phyloP scores from a whole-genome alignment of 2,113 vertebrate genomes.

The Saccopteryx leptura region DNA sequence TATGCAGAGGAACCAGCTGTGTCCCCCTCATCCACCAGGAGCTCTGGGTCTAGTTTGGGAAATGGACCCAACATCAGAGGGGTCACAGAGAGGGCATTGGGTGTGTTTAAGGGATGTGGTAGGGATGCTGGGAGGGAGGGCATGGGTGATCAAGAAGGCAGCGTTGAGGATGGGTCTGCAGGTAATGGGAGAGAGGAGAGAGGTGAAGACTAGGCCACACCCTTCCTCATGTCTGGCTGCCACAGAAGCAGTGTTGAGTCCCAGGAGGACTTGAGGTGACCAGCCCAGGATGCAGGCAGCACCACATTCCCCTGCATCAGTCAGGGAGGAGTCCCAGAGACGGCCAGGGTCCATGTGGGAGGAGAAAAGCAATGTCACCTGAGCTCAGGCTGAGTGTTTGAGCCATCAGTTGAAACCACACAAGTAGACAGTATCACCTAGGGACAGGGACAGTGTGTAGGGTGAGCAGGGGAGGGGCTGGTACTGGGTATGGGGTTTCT shows the following conservation, averaged over 20 bases:
- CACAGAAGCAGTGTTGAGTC: not conserved
- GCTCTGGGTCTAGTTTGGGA: not conserved
- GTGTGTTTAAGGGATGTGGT: accelerated
- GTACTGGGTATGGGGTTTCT: not conserved
- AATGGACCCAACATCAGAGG: accelerated
- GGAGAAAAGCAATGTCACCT: not conserved
- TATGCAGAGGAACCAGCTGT: not conserved
- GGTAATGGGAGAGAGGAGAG: not conserved
- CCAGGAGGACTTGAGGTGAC: not conserved
- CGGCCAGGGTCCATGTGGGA: not conserved
- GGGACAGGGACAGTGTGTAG: not conserved
- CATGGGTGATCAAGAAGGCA: not conserved
- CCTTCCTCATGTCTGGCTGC: not conserved
- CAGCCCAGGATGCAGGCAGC: not conserved
- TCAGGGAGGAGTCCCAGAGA: not conserved
- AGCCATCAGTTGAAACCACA: not conserved
- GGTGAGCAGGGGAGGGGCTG: not conserved
- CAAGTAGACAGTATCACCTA: not conserved
- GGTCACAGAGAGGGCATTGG: accelerated
- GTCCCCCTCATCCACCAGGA: not conserved
- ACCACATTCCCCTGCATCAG: accelerated
- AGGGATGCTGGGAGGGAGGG: not conserved
- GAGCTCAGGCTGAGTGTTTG: not conserved
- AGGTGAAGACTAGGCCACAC: not conserved
- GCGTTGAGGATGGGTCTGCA: not conserved